Conservation (phyloP, 2,113 vertebrate species). For the Elephantulus edwardii region DNA sequence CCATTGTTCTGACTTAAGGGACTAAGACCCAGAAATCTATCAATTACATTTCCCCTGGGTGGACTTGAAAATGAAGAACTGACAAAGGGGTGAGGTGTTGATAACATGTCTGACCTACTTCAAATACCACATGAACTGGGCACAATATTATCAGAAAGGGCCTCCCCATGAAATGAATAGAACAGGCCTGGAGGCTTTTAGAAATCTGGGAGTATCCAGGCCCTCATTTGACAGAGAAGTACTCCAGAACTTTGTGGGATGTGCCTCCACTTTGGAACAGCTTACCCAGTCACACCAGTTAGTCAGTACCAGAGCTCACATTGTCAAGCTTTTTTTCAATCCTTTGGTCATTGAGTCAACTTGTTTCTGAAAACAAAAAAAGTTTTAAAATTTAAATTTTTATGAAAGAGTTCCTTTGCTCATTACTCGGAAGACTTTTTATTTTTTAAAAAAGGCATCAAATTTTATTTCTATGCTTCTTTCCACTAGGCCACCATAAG, state of each 20-base stretch:
- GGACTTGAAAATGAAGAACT: not conserved
- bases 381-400: too few relatives aligned
- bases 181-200: not conserved
- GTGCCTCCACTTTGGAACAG: not conserved
- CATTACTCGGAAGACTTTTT: not conserved
- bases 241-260: not conserved
- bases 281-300: not conserved
- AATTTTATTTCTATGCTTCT: too few relatives aligned
- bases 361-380: not conserved
- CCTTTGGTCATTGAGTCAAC: not conserved
- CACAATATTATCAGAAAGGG: not conserved
- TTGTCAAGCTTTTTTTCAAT: not conserved
- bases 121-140: not conserved
- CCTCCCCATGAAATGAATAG: not conserved
- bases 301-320: not conserved
- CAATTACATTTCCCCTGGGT: not conserved
- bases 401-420: not conserved
- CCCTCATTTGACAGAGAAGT: not conserved
- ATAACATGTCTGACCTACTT: constrained; percentile 17
- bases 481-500: too few relatives aligned
- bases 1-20: not conserved
- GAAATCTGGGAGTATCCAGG: not conserved
- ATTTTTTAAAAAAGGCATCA: too few relatives aligned
- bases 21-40: not conserved
- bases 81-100: not conserved